Conservation (phyloP, 2,797 vertebrate species). For the Rhynchonycteris naso region DNA sequence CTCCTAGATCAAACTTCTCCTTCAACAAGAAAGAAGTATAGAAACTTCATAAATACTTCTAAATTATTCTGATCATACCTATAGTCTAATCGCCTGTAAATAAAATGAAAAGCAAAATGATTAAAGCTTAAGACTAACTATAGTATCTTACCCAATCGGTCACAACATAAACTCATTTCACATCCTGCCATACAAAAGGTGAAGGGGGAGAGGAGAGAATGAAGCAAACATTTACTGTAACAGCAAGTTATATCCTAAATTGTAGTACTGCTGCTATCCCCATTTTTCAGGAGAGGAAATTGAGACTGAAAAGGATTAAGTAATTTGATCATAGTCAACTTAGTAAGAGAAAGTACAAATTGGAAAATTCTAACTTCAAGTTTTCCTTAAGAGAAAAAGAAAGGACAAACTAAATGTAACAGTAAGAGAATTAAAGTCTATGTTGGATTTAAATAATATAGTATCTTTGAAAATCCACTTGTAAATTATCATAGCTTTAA, state of each 20-base stretch:
- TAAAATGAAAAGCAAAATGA: constrained; percentile 29
- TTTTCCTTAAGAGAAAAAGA: constrained; percentile 45
- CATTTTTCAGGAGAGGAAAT: constrained; percentile 9
- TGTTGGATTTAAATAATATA: background rate
- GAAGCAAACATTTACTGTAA: background rate
- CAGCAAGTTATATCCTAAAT: background rate
- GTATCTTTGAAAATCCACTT: constrained; percentile 47
- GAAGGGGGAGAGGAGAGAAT: background rate
- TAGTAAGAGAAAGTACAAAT: background rate
- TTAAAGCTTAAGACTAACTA: constrained; percentile 36
- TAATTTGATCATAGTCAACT: constrained; percentile 38
- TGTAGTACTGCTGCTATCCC: background rate
- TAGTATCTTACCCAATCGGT: background rate
- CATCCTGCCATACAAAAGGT: constrained; percentile 6
- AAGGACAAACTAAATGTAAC: background rate
- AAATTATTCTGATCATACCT: constrained; percentile 18
- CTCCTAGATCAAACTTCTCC: background rate
- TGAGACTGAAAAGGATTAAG: constrained; percentile 40
- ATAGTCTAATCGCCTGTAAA: background rate
- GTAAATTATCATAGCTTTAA: constrained; percentile 41
- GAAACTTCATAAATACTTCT: constrained; percentile 41
- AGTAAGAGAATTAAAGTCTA: constrained; percentile 53
- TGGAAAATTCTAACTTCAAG: constrained; percentile 17
- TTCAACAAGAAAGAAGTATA: background rate
- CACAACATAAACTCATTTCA: constrained; percentile 7